A percentile compares a stretch with the other conserved stretches of the same genome.
Evolutionary conservation across 2,113 vertebrate genomes (phyloP).

Genomic region (Muntiacus muntjak): DNA sequence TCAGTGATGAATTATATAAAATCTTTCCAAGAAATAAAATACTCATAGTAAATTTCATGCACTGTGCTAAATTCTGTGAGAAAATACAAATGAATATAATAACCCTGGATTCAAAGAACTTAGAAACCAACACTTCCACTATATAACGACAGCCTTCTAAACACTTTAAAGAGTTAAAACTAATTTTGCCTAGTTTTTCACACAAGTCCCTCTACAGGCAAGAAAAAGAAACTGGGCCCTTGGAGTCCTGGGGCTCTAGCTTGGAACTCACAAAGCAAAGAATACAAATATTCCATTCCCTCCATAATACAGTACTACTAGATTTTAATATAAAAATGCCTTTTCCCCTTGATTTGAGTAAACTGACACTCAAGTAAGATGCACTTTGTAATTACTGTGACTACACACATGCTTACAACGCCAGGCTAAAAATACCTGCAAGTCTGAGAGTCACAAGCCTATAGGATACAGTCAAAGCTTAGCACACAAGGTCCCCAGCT

Average conservation of each 20-base stretch:
- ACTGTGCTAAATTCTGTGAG: background rate
- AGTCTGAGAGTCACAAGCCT: background rate
- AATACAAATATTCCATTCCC: background rate
- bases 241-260: background rate
- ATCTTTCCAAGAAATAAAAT: slow-evolving; percentile 42
- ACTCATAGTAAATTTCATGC: background rate
- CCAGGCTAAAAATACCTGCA: slow-evolving; percentile 39
- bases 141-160: background rate
- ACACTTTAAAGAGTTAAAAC: background rate
- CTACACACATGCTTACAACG: background rate
- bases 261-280: background rate
- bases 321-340: slow-evolving; percentile 8
- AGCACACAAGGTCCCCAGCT: background rate
- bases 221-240: background rate
- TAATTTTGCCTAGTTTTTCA: background rate
- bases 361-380: slow-evolving; percentile 3
- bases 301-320: background rate
- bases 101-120: background rate
- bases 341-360: background rate
- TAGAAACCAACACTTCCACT: background rate
- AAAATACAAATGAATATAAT: slow-evolving; percentile 12
- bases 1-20: background rate
- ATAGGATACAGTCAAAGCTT: background rate
- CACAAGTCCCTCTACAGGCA: background rate
- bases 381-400: background rate